Percentiles rank a stretch among this genome's conserved stretches.
Conservation (phyloP, 2,113 vertebrate genomes). For the Garra rufa region DNA sequence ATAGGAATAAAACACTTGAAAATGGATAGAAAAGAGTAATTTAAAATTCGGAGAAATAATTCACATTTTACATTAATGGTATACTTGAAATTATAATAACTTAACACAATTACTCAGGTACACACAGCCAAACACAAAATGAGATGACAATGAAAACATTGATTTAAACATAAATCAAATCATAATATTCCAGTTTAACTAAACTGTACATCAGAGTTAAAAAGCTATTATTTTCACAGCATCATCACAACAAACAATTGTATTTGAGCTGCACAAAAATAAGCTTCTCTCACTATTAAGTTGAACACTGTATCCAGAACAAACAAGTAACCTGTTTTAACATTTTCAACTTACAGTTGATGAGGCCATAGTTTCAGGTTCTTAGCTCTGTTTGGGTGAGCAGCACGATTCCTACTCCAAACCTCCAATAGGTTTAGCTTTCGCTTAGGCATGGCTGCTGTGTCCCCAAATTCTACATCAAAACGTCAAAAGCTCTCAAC, state of each 20-base stretch:
- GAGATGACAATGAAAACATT: neutral
- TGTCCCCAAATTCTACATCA: neutral
- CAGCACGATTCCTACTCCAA: constrained; percentile 42
- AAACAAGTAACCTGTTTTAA: neutral
- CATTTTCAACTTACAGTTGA: constrained; percentile 56
- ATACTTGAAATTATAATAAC: no score
- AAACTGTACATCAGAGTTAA: neutral
- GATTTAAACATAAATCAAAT: neutral
- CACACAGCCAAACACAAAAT: neutral
- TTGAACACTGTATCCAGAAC: neutral
- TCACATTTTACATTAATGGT: no score
- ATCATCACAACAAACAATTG: neutral
- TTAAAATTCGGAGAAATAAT: no score
- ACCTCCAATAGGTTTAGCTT: constrained; percentile 39
- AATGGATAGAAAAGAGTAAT: neutral
- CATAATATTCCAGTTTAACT: neutral
- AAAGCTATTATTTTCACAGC: neutral
- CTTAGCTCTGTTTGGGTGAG: constrained; percentile 41
- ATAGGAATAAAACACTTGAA: neutral
- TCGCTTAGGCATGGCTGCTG: constrained; percentile 35
- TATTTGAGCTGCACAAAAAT: neutral
- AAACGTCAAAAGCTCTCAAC: neutral
- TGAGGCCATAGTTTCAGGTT: constrained; percentile 50
- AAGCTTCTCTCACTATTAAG: neutral
- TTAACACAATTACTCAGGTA: no score